These are phyloP conservation scores for Dinothrombium tinctorium DNA, from an alignment of 1,140 invertebrate species.

Conservation along the genomic window DNA sequence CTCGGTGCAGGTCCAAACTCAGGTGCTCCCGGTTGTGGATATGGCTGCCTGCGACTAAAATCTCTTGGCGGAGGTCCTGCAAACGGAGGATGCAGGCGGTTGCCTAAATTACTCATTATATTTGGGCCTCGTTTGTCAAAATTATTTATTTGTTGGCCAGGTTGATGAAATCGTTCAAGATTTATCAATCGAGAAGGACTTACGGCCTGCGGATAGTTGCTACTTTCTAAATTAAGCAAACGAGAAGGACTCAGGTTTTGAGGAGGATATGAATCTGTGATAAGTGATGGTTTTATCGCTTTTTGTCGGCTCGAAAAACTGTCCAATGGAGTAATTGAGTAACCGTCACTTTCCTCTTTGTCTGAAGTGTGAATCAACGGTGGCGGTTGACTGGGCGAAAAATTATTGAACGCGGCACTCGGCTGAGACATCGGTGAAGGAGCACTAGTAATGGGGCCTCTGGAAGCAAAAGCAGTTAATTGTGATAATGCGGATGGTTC, in stretches of 20 bases:
- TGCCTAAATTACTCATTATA: too few relatives aligned
- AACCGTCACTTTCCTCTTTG: constrained; percentile 1
- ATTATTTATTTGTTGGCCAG: background rate
- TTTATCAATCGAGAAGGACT: background rate
- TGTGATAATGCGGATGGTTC: constrained; percentile 8
- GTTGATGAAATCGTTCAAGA: background rate
- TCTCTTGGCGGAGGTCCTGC: background rate
- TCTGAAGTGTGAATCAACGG: background rate
- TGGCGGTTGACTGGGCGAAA: background rate
- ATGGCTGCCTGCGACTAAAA: too few relatives aligned
- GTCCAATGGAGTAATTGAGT: constrained; percentile 6
- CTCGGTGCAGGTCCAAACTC: too few relatives aligned
- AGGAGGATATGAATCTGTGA: background rate
- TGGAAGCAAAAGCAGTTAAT: constrained; percentile 9
- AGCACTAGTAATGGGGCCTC: background rate
- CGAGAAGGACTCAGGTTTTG: constrained; percentile 1
- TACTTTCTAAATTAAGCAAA: background rate
- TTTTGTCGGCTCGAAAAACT: background rate
- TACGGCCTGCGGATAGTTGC: background rate
- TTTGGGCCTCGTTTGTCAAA: background rate
- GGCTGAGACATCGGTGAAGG: constrained; percentile 4
- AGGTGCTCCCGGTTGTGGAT: too few relatives aligned
- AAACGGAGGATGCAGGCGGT: background rate
- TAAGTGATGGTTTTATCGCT: background rate
- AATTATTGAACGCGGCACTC: background rate